phyloP scores from a whole-genome alignment of 2,113 vertebrate genomes.

The Phrynosoma platyrhinos region DNA sequence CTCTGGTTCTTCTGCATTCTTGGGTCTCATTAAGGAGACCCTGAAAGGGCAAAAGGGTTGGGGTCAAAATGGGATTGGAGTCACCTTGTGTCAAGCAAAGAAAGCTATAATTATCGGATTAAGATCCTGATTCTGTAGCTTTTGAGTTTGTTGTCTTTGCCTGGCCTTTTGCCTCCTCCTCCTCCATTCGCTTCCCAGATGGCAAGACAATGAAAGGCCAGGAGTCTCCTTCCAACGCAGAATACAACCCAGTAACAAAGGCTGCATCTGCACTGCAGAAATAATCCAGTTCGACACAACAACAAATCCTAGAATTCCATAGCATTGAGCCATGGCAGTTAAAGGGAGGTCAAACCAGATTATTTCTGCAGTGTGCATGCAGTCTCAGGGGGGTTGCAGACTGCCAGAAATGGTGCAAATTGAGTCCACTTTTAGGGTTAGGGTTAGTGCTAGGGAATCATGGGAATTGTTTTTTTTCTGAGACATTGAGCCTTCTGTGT shows the following conservation, averaged over 20 bases:
- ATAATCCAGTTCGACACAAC: too few species aligned
- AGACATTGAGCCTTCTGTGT: too few species aligned
- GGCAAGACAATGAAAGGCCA: conserved; percentile 1
- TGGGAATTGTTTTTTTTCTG: too few species aligned
- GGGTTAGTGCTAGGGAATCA: too few species aligned
- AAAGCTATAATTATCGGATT: conserved; percentile 93
- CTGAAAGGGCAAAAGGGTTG: conserved; percentile 72
- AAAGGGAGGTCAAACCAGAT: too few species aligned
- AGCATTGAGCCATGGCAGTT: too few species aligned
- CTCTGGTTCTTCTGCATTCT: conserved; percentile 83
- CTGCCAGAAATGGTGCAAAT: too few species aligned
- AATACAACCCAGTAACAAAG: background rate
- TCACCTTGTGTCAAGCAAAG: conserved; percentile 86
- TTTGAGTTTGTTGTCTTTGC: background rate
- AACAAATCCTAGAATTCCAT: too few species aligned
- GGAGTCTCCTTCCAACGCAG: background rate
- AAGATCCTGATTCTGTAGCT: conserved; percentile 67
- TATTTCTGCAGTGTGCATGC: too few species aligned
- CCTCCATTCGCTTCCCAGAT: background rate
- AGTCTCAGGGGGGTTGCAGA: too few species aligned
- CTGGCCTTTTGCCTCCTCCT: background rate
- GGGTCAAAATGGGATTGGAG: conserved; percentile 87
- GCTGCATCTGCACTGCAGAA: too few species aligned
- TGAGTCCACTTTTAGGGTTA: too few species aligned
- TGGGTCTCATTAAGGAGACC: conserved; percentile 78